Conservation (phyloP, 2,113 vertebrate genomes). For the Crotalus tigris region DNA sequence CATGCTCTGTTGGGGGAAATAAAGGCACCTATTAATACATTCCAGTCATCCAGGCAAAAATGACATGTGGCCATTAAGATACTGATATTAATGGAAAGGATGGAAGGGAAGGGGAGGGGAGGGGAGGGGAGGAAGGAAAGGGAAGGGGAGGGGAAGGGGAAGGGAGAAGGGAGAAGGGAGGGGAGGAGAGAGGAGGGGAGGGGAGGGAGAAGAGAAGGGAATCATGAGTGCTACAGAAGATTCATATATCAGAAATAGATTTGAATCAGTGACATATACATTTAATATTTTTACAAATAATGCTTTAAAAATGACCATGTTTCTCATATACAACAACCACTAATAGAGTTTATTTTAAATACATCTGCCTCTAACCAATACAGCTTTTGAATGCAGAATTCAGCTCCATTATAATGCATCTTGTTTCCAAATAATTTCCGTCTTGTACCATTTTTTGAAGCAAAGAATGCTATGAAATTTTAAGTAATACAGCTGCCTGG, state of each 20-base stretch:
- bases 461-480: background rate
- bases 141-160: no score
- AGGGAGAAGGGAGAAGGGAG: no score
- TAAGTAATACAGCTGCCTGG: background rate
- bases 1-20: background rate
- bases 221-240: background rate
- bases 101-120: no score
- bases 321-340: background rate
- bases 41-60: background rate
- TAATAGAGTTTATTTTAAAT: background rate
- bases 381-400: background rate
- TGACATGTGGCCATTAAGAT: background rate
- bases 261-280: background rate
- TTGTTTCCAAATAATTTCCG: background rate
- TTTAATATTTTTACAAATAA: background rate
- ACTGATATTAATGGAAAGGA: background rate
- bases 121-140: no score
- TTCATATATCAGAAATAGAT: background rate
- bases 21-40: background rate
- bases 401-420: background rate
- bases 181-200: accelerated
- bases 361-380: background rate
- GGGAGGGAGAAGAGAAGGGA: background rate
- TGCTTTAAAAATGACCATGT: background rate
- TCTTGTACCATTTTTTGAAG: background rate